Evolutionary conservation across 30 jellyfish, hydroid and myxozoan genomes (phyloP).

Genomic region (Hydractinia echinata): DNA sequence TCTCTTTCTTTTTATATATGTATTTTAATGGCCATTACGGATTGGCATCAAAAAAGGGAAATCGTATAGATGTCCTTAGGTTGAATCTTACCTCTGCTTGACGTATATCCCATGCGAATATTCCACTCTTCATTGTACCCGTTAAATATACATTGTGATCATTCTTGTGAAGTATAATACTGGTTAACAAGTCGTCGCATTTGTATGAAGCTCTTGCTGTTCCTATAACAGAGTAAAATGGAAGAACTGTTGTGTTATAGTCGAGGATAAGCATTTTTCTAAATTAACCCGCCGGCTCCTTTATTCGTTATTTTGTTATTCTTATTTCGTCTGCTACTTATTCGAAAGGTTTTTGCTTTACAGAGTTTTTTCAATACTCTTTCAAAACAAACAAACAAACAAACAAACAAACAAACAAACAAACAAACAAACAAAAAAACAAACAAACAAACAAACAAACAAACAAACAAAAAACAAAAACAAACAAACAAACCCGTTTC

Average conservation of each 20-base stretch:
- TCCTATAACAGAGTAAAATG: not conserved
- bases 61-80: too few relatives aligned
- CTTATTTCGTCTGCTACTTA: too few relatives aligned
- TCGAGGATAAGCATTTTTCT: too few relatives aligned
- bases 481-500: constrained; percentile 50
- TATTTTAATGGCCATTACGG: too few relatives aligned
- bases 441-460: too few relatives aligned
- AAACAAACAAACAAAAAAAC: too few relatives aligned
- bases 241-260: not conserved
- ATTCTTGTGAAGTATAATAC: constrained; percentile 49
- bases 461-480: not conserved
- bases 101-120: constrained; percentile 59
- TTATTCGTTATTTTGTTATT: too few relatives aligned
- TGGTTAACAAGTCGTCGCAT: constrained; percentile 55
- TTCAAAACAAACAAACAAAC: not conserved
- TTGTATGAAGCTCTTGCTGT: not conserved
- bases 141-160: constrained; percentile 34
- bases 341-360: too few relatives aligned
- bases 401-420: too few relatives aligned
- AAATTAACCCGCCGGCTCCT: too few relatives aligned
- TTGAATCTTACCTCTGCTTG: constrained; percentile 52
- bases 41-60: too few relatives aligned
- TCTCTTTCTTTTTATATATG: too few relatives aligned
- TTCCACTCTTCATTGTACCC: constrained; percentile 66
- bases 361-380: not conserved